A percentile compares a stretch with the other conserved stretches of the same genome.
These are phyloP conservation scores for Riparia riparia DNA, from an alignment of 2,113 vertebrate genomes.

Conservation along the genomic window DNA sequence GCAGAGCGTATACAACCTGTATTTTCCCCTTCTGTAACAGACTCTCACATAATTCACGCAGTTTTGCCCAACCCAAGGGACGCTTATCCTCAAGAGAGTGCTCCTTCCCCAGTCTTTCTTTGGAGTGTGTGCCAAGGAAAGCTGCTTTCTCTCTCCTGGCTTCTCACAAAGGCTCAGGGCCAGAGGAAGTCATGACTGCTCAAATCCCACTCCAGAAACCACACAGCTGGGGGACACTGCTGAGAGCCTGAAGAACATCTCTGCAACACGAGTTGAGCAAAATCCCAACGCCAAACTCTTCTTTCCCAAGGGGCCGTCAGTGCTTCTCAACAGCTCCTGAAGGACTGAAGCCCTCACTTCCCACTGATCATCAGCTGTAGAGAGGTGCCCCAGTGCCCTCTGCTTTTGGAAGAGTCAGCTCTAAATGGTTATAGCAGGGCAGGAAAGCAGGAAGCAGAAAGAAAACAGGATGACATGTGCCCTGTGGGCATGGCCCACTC, in stretches of 20 bases:
- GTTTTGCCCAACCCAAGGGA: not conserved
- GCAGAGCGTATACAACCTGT: not conserved
- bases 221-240: rapidly evolving
- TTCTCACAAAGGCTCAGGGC: not conserved
- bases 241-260: not conserved
- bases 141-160: not conserved
- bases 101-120: not conserved
- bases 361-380: too few relatives aligned
- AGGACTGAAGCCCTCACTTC: not conserved
- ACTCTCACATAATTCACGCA: not conserved
- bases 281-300: not conserved
- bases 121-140: not conserved
- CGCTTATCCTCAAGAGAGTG: not conserved
- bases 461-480: not conserved
- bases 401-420: too few relatives aligned
- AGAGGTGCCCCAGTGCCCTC: too few relatives aligned
- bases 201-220: not conserved
- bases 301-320: not conserved
- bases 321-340: not conserved
- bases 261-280: not conserved
- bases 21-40: not conserved
- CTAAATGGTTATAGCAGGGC: too few relatives aligned
- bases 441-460: not conserved
- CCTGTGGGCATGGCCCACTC: not conserved
- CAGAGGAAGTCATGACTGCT: not conserved